Evolutionary conservation across 1,140 invertebrate genomes (phyloP).

Genomic region (Caenorhabditis elegans): DNA sequence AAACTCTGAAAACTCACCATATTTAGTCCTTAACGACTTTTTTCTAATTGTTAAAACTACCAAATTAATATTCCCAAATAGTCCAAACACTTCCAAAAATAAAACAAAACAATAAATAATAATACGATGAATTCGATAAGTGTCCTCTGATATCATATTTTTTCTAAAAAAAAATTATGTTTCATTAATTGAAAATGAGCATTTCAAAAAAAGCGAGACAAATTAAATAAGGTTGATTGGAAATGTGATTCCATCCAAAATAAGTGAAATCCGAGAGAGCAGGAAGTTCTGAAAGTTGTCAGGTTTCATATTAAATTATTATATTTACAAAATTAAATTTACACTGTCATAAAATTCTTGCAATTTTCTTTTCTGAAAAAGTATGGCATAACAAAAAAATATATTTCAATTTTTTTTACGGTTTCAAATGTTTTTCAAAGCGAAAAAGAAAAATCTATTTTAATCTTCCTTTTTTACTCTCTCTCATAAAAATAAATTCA

Average conservation of each 20-base stretch:
- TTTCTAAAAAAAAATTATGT: background rate
- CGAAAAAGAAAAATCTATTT: no score
- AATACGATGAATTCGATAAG: constrained; percentile 6
- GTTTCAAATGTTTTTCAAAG: no score
- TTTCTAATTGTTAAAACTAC: background rate
- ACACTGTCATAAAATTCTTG: no score
- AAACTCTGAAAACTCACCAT: background rate
- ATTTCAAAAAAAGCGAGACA: background rate
- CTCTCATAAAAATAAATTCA: no score
- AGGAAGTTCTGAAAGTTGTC: no score
- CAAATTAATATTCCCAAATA: constrained; percentile 11
- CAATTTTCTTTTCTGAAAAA: no score
- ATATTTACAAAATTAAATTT: no score
- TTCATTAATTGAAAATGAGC: background rate
- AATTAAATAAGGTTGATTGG: background rate
- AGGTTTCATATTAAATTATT: no score
- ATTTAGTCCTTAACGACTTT: constrained; percentile 1
- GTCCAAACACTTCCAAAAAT: background rate
- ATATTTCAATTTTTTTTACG: no score
- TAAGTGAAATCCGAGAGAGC: background rate
- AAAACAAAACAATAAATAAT: constrained; percentile 17
- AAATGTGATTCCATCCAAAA: no score
- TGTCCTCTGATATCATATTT: background rate
- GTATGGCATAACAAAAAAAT: no score
- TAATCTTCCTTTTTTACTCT: no score